Conservation (phyloP, 2,888 invertebrate genomes). For the Drosophila tanythrix region DNA sequence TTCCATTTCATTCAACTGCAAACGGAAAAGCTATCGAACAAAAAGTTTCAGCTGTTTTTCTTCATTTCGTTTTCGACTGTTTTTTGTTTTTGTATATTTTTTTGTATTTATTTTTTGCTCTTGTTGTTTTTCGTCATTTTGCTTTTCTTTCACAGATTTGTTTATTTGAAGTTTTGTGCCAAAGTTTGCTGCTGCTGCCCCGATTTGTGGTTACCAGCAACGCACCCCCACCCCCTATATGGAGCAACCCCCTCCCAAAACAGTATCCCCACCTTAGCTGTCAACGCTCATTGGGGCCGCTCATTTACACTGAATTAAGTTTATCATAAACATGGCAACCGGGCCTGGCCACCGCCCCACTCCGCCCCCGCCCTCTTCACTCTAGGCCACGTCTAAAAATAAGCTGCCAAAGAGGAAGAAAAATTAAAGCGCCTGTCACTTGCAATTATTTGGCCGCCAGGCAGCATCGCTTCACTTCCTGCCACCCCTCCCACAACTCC, state of each 20-base stretch:
- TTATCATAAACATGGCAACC: conserved; percentile 72
- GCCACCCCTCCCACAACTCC: conserved; percentile 2
- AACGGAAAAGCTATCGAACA: conserved; percentile 59
- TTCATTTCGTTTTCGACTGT: conserved; percentile 39
- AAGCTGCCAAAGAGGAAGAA: conserved; percentile 74
- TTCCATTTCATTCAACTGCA: conserved; percentile 83
- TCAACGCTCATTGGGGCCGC: conserved; percentile 64
- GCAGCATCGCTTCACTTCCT: conserved; percentile 64
- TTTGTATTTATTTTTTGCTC: conserved; percentile 35
- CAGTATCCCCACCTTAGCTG: conserved; percentile 30
- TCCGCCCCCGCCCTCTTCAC: background rate
- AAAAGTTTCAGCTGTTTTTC: conserved; percentile 55
- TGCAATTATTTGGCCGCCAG: conserved; percentile 81
- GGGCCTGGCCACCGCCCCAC: conserved; percentile 47
- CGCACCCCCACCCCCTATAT: background rate
- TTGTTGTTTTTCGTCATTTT: conserved; percentile 43
- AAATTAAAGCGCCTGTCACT: conserved; percentile 82
- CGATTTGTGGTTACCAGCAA: conserved; percentile 46
- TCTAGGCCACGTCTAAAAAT: conserved; percentile 53
- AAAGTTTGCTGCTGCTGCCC: conserved; percentile 42
- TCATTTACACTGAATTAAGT: conserved; percentile 82
- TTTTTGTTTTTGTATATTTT: conserved; percentile 6
- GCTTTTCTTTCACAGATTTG: conserved; percentile 72
- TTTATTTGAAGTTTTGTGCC: conserved; percentile 74
- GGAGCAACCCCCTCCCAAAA: background rate